These are phyloP conservation scores for Drosophila multiciliata DNA, from an alignment of 2,888 invertebrate species.

Conservation along the genomic window DNA sequence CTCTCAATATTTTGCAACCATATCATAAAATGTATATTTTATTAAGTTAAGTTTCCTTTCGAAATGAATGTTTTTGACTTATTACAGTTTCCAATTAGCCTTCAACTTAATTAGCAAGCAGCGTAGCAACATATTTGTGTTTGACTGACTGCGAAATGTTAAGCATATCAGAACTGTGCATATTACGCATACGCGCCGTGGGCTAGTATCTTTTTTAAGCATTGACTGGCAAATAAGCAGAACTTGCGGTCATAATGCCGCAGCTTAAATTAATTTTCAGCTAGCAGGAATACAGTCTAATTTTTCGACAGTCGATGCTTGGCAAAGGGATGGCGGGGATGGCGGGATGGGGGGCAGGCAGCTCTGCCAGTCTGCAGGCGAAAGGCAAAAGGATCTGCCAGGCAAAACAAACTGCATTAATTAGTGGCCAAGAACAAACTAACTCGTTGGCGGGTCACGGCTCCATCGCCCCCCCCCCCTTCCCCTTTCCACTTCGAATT, in stretches of 20 bases:
- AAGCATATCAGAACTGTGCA: background rate
- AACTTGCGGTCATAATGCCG: slow-evolving; percentile 20
- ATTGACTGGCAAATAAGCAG: slow-evolving; percentile 38
- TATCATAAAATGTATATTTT: background rate
- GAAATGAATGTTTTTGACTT: background rate
- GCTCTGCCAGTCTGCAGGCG: slow-evolving; percentile 26
- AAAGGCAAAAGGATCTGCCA: slow-evolving; percentile 40
- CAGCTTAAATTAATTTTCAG: slow-evolving; percentile 61
- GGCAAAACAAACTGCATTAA: slow-evolving; percentile 75
- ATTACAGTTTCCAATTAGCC: background rate
- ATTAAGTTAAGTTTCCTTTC: background rate
- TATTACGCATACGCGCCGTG: slow-evolving; percentile 54
- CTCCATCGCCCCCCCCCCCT: background rate
- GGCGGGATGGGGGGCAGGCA: background rate
- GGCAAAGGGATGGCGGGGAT: background rate
- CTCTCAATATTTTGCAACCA: background rate
- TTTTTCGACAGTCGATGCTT: slow-evolving; percentile 39
- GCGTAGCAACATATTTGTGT: slow-evolving; percentile 1
- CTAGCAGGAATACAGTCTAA: slow-evolving; percentile 40
- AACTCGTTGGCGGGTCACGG: slow-evolving; percentile 12
- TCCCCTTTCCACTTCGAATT: background rate
- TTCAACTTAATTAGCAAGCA: slow-evolving; percentile 5
- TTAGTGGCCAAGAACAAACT: slow-evolving; percentile 75
- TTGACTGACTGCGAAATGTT: slow-evolving; percentile 4
- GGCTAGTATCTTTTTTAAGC: slow-evolving; percentile 2